Evolutionary conservation across 2,888 invertebrate species (phyloP), one percentile per base, ranked within the genome.

Genomic region (Cephus runcator): DNA sequence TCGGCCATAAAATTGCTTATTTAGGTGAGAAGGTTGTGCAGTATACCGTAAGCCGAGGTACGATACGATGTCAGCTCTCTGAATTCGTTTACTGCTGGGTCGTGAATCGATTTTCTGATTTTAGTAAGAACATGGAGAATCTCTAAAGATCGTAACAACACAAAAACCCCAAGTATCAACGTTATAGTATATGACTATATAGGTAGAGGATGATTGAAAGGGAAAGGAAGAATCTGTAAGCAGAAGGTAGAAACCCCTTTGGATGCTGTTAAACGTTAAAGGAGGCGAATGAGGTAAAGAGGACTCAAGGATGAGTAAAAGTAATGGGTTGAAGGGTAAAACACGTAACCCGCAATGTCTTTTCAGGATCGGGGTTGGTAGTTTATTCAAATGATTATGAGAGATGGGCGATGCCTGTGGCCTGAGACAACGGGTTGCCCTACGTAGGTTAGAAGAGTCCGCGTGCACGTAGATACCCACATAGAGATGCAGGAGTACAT

Each of bases 301-400:
- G 56, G 23, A 56, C 56, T 56, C 4, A 23, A 56, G 23, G 56
- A 56, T 56, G 56, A 23, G 71, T 71, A 12, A 34, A 33, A 71
- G 33, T 71, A 34, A 71, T 31, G 31, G 71, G 33, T 23, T 34
- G 30, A 34, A 31, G 71, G 33, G 23, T 34, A 74, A 33, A 71
- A 77, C 78, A 56, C 68, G 76, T 69, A 75, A 79, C 75, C 76
- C 71, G 83, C 82, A 82, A 84, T 78, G 80, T 80, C 80, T 56
- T 79, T 68, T 68, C 80, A 76, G 76, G 76, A 81, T 76, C 81
- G 78, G 33, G 80, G 78, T 77, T 79, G 80, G 80, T 79, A 84
- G 82, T 84, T 84, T 84, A 81, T 78, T 83, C 79, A 83, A 84
- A 83, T 75, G 78, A 81, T 77, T 79, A 79, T 75, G 80, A 76